Conservation (phyloP, 2,113 vertebrate genomes). For the zebrafish (Danio rerio) region GRCz12tu NC_133180.1:616001-616500, state of each 20-base stretch:
- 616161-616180: conserved; percentile 10
- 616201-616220: no score
- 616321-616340: conserved; percentile 25
- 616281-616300: background rate
- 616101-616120: no score
- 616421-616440: conserved; percentile 43
- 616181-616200: background rate
- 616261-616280: background rate
- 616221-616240: no score
- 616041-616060: no score
- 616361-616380: conserved; percentile 24
- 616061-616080: no score
- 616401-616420: background rate
- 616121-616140: no score
- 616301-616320: no score
- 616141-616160: no score
- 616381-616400: background rate
- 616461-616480: background rate
- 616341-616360: conserved; percentile 48
- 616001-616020: conserved; percentile 49
- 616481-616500: no score
- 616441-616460: conserved; percentile 37
- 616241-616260: no score
- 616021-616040: background rate
- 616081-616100: no score